Evolutionary conservation across 2,797 vertebrate genomes (phyloP).

Genomic region (Gymnodraco acuticeps): DNA sequence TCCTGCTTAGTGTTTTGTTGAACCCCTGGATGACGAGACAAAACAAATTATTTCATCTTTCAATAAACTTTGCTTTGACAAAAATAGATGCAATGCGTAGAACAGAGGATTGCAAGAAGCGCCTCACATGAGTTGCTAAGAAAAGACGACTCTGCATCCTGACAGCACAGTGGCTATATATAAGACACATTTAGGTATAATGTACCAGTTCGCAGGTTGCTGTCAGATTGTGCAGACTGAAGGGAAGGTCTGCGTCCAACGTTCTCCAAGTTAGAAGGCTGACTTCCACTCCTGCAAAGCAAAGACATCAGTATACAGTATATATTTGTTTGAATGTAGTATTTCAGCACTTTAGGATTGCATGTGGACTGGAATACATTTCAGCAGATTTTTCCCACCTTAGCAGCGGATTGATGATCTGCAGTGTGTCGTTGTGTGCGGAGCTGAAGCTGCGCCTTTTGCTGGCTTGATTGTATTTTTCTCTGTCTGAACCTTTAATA

Average conservation of each 20-base stretch:
- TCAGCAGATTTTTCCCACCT: constrained; percentile 59
- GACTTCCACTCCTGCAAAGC: constrained; percentile 87
- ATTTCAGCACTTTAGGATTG: neutral
- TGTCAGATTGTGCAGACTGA: constrained; percentile 89
- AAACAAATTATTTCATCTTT: too few species aligned
- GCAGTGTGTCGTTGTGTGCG: constrained; percentile 64
- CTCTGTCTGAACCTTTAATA: constrained; percentile 18
- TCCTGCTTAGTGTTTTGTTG: constrained; percentile 52
- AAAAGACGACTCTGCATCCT: neutral
- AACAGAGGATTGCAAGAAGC: neutral
- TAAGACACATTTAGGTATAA: neutral
- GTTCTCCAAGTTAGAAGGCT: constrained; percentile 87
- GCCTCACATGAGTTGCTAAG: neutral
- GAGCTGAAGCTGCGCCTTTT: constrained; percentile 84
- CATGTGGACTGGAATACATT: neutral
- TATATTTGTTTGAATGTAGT: neutral
- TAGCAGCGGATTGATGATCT: constrained; percentile 72
- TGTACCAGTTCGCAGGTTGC: constrained; percentile 85
- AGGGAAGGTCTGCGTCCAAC: constrained; percentile 80
- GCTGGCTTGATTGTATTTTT: constrained; percentile 38
- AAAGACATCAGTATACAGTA: constrained; percentile 1
- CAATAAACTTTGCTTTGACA: too few species aligned
- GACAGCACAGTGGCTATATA: neutral
- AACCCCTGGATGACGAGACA: constrained; percentile 64
- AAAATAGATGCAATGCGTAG: neutral